These are phyloP conservation scores for Acanthococcus lagerstroemiae DNA, from an alignment of 2,888 invertebrate genomes.

Conservation along the genomic window DNA sequence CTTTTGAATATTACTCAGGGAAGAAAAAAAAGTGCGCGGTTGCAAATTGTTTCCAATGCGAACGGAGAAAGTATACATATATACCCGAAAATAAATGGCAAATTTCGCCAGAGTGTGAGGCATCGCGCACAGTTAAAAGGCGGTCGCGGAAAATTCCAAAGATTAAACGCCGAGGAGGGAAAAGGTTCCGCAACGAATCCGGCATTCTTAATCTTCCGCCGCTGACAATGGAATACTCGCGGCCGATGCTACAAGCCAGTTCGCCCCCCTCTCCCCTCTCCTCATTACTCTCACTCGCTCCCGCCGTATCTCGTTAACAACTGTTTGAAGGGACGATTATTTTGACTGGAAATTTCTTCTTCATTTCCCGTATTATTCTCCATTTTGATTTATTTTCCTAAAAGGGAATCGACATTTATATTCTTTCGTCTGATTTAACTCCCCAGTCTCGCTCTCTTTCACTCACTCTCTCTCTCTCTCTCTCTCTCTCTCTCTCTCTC, in stretches of 20 bases:
- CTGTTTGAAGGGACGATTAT: constrained; percentile 3
- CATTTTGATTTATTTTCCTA: not conserved
- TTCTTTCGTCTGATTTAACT: not conserved
- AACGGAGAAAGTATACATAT: not conserved
- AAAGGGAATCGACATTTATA: not conserved
- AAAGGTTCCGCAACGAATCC: not conserved
- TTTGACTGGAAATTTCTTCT: not conserved
- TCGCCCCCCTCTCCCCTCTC: not conserved
- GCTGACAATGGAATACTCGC: not conserved
- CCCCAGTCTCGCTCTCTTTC: too few relatives aligned
- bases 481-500: too few relatives aligned
- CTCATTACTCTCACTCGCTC: not conserved
- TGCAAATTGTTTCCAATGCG: not conserved
- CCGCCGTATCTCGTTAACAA: not conserved
- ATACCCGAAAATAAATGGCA: not conserved
- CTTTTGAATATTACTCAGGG: constrained; percentile 26
- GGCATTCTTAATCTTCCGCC: not conserved
- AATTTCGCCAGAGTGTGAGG: not conserved
- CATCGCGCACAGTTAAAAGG: too few relatives aligned
- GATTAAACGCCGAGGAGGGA: not conserved
- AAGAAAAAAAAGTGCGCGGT: not conserved
- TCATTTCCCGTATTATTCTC: not conserved
- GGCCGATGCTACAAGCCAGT: not conserved
- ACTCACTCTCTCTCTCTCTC: too few relatives aligned
- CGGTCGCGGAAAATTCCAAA: too few relatives aligned